Conservation (phyloP, 2,888 invertebrate species). For the Phyllotreta striolata region DNA sequence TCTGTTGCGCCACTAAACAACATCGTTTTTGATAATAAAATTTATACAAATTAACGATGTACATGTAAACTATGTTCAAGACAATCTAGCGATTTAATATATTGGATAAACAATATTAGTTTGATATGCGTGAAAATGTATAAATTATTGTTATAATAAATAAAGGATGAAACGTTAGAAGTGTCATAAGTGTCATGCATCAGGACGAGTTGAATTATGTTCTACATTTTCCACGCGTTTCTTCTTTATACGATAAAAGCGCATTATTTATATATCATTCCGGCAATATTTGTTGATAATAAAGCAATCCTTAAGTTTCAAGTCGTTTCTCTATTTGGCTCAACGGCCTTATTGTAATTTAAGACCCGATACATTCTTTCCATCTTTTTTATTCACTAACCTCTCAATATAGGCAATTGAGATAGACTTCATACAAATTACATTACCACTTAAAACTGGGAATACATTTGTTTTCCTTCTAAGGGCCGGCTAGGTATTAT, state of each 20-base stretch:
- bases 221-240: neutral
- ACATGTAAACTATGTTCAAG: no score
- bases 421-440: constrained; percentile 50
- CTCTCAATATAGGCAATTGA: constrained; percentile 47
- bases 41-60: no score
- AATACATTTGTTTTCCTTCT: constrained; percentile 47
- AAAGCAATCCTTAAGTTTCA: constrained; percentile 50
- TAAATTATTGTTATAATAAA: no score
- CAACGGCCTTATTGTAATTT: constrained; percentile 49
- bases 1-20: no score
- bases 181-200: no score
- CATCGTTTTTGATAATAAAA: no score
- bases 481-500: constrained; percentile 45
- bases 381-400: constrained; percentile 44
- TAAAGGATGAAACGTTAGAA: no score
- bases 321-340: constrained; percentile 48
- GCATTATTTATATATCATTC: constrained; percentile 26
- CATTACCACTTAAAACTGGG: constrained; percentile 45
- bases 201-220: neutral
- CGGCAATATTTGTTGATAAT: constrained; percentile 40
- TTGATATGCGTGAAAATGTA: no score
- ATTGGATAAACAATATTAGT: no score
- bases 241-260: constrained; percentile 5
- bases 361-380: constrained; percentile 45
- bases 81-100: no score